A percentile compares a stretch with the other conserved stretches of the same genome.
These are phyloP conservation scores for Archegozetes longisetosus DNA, from an alignment of 1,140 invertebrate genomes.

Conservation along the genomic window DNA sequence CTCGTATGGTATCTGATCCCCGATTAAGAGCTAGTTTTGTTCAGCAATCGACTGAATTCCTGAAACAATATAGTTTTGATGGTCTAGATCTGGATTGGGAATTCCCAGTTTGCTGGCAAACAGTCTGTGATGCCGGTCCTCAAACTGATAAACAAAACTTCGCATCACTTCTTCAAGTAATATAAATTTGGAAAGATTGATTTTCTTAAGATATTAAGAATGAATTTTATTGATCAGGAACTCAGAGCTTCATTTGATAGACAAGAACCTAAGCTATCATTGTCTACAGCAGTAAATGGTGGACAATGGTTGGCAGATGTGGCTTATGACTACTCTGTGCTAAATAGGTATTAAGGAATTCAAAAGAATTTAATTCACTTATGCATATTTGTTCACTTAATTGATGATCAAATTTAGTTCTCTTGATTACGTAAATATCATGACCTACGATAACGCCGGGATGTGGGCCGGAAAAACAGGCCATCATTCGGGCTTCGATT, in stretches of 20 bases:
- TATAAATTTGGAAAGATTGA: not conserved
- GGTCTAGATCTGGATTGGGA: constrained; percentile 79
- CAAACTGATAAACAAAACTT: constrained; percentile 76
- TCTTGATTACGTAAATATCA: not conserved
- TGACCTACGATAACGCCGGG: not conserved
- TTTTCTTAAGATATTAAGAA: too few species aligned
- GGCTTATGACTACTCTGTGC: not conserved
- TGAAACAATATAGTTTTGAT: constrained; percentile 53
- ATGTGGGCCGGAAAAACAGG: not conserved
- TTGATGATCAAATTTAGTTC: not conserved
- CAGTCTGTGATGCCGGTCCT: constrained; percentile 78
- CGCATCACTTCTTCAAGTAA: constrained; percentile 61
- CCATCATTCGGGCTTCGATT: not conserved
- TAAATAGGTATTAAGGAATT: not conserved
- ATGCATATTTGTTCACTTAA: not conserved
- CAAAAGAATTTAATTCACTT: not conserved
- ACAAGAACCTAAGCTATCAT: not conserved
- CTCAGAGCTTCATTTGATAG: not conserved
- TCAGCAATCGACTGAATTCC: constrained; percentile 44
- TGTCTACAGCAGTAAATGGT: not conserved
- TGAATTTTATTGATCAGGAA: too few species aligned
- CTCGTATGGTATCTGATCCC: constrained; percentile 46
- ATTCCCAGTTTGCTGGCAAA: constrained; percentile 79
- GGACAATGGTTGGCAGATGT: not conserved
- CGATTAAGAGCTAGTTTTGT: constrained; percentile 48